A percentile compares a stretch with the other conserved stretches of the same genome.
Evolutionary conservation across 2,888 invertebrate genomes (phyloP).

Genomic region (Ernsta delagoae): DNA sequence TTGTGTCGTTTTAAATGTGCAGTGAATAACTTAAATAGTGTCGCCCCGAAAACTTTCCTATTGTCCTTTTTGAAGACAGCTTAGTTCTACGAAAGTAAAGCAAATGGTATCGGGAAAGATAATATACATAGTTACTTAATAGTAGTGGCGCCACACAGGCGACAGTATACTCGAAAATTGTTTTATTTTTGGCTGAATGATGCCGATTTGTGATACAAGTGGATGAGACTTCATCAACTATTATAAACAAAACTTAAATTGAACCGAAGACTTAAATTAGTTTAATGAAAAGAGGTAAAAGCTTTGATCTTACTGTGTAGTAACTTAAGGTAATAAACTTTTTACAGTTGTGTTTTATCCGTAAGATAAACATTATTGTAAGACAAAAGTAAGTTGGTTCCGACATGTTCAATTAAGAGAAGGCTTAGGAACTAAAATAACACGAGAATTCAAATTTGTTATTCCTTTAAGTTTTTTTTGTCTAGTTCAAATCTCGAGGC

Average conservation of each 20-base stretch:
- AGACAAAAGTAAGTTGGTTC: slow-evolving; percentile 1
- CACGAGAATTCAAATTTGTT: slow-evolving; percentile 3
- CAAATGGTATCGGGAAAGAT: slow-evolving; percentile 39
- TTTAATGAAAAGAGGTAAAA: slow-evolving; percentile 4
- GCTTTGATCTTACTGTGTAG: slow-evolving; percentile 10
- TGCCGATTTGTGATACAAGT: slow-evolving; percentile 24
- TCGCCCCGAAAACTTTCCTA: neutral
- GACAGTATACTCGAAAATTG: slow-evolving; percentile 49
- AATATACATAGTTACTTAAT: slow-evolving; percentile 57
- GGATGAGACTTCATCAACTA: neutral
- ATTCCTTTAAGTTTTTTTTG: slow-evolving; percentile 1
- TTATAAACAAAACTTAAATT: neutral
- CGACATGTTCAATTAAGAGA: neutral
- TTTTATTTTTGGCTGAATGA: slow-evolving; percentile 43
- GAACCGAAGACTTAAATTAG: neutral
- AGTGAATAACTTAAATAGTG: neutral
- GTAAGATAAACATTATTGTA: slow-evolving; percentile 9
- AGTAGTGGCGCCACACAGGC: slow-evolving; percentile 66
- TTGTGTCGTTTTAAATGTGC: neutral
- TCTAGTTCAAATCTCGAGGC: slow-evolving; percentile 59
- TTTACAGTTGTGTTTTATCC: neutral
- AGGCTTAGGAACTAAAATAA: slow-evolving; percentile 1
- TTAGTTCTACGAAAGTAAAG: slow-evolving; percentile 13
- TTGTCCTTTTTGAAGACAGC: neutral
- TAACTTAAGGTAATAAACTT: slow-evolving; percentile 4